phyloP scores from a whole-genome alignment of 2,113 vertebrate genomes.

The Uropsilus gracilis region DNA sequence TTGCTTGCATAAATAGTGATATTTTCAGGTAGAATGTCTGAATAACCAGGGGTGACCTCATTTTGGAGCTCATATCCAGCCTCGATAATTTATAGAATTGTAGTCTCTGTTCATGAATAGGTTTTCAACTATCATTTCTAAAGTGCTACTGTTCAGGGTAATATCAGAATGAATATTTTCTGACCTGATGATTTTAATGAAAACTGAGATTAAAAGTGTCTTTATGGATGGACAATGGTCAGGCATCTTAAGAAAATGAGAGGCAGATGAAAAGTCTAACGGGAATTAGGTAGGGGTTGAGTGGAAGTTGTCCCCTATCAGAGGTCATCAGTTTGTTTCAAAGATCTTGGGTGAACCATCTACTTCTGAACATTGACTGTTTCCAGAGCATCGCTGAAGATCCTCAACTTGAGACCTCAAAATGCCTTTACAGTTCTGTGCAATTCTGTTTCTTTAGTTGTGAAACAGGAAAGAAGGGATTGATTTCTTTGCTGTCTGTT shows the following conservation, averaged over 20 bases:
- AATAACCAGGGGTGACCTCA: constrained; percentile 40
- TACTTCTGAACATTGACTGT: background rate
- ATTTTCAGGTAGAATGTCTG: background rate
- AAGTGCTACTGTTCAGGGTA: constrained; percentile 1
- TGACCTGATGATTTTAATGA: background rate
- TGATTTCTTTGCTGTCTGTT: background rate
- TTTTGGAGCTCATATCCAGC: constrained; percentile 23
- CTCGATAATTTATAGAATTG: background rate
- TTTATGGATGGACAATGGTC: background rate
- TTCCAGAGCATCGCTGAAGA: background rate
- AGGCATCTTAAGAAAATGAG: background rate
- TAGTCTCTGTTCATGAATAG: background rate
- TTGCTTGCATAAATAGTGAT: constrained; percentile 32
- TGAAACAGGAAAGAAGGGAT: background rate
- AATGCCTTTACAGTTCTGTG: background rate
- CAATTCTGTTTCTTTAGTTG: constrained; percentile 8
- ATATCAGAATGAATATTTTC: constrained; percentile 47
- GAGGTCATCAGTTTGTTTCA: background rate
- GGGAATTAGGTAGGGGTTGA: background rate
- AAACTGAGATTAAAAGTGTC: background rate
- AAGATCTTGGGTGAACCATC: background rate
- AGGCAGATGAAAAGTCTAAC: constrained; percentile 32
- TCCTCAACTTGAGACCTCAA: background rate
- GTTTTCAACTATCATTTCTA: background rate
- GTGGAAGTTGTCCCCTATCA: background rate